Percentiles rank a stretch among this genome's conserved stretches.
phyloP scores from a whole-genome alignment of 92 coral and sea anemone genomes.

The Paragorgia papillata region DNA sequence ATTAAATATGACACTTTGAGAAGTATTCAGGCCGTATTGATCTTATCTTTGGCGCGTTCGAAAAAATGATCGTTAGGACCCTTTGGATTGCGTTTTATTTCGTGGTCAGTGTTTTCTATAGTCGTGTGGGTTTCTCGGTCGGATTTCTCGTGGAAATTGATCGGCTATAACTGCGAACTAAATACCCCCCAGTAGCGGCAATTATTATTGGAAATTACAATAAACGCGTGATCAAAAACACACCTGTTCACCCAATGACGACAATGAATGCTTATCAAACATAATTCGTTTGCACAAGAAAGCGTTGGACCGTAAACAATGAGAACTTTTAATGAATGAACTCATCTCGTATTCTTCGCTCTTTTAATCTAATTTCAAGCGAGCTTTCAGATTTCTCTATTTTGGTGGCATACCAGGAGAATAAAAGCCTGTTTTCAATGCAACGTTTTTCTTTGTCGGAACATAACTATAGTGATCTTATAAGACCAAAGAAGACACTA shows the following conservation, averaged over 20 bases:
- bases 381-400: too few relatives aligned
- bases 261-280: too few relatives aligned
- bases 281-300: too few relatives aligned
- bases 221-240: background rate
- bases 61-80: background rate
- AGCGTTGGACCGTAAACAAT: too few relatives aligned
- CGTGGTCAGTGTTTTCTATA: background rate
- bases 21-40: background rate
- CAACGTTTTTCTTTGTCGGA: too few relatives aligned
- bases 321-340: too few relatives aligned
- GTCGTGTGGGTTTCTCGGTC: background rate
- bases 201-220: background rate
- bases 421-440: too few relatives aligned
- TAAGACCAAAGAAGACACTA: too few relatives aligned
- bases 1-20: background rate
- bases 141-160: background rate
- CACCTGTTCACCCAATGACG: background rate
- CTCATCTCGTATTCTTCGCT: too few relatives aligned
- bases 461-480: too few relatives aligned
- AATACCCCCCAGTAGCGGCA: background rate
- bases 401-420: too few relatives aligned
- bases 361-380: too few relatives aligned
- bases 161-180: background rate
- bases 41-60: background rate
- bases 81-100: background rate